A percentile compares a stretch with the other conserved stretches of the same genome.
phyloP scores from a whole-genome alignment of 2,113 vertebrate species.

The Hippolais icterina region DNA sequence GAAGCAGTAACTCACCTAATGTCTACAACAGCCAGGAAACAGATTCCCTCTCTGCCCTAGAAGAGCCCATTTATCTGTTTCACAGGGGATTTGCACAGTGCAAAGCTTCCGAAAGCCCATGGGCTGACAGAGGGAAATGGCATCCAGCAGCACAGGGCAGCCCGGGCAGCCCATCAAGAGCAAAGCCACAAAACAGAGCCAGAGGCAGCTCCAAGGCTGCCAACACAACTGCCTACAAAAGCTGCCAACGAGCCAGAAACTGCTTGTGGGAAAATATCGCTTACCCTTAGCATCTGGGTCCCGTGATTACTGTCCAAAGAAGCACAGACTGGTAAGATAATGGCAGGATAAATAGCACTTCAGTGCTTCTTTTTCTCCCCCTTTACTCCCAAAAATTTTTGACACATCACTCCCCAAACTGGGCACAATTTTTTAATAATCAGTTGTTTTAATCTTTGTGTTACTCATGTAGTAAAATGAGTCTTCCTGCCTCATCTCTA shows the following conservation, averaged over 20 bases:
- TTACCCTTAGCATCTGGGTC: conserved; percentile 79
- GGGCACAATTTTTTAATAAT: background rate
- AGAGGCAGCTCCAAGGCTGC: conserved; percentile 65
- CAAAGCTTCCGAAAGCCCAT: conserved; percentile 49
- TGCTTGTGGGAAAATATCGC: conserved; percentile 78
- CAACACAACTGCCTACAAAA: conserved; percentile 73
- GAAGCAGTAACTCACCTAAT: background rate
- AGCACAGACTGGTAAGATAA: conserved; percentile 65
- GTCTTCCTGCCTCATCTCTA: background rate
- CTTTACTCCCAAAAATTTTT: background rate
- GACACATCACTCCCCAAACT: no score
- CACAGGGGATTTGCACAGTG: conserved; percentile 27
- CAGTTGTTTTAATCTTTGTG: background rate
- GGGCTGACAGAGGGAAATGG: conserved; percentile 58
- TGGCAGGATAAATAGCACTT: conserved; percentile 51
- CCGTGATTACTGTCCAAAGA: conserved; percentile 72
- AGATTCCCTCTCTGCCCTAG: background rate
- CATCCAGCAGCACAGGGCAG: conserved; percentile 63
- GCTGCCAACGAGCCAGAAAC: conserved; percentile 75
- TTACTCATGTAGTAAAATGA: background rate
- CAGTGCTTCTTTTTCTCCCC: background rate
- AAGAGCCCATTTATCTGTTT: conserved; percentile 43
- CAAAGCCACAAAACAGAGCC: conserved; percentile 65
- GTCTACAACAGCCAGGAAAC: background rate
- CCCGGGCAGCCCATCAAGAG: conserved; percentile 63